These are phyloP conservation scores for Troides aeacus DNA, from an alignment of 2,888 invertebrate species.

Conservation along the genomic window DNA sequence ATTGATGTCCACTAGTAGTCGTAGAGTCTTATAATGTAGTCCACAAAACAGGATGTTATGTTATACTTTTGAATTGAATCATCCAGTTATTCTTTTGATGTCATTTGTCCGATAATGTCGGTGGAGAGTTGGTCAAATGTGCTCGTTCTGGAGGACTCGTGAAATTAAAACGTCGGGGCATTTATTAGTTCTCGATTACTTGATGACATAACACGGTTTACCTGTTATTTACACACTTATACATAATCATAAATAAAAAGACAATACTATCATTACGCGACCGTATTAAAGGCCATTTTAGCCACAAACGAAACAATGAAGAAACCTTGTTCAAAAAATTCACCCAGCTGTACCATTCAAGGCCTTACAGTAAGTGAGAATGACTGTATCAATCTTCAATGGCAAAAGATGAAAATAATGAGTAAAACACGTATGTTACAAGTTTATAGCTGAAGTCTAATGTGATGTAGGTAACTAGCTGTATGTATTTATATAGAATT, in stretches of 20 bases:
- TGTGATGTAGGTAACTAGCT: constrained; percentile 1
- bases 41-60: too few relatives aligned
- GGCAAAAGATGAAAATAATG: constrained; percentile 50
- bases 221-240: too few relatives aligned
- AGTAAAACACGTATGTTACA: constrained; percentile 45
- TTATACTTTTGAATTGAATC: too few relatives aligned
- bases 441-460: constrained; percentile 17
- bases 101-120: too few relatives aligned
- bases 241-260: background rate
- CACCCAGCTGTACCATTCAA: constrained; percentile 50
- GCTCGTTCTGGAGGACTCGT: too few relatives aligned
- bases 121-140: too few relatives aligned
- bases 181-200: too few relatives aligned
- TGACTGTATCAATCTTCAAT: constrained; percentile 60
- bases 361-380: constrained; percentile 51
- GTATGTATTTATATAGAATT: background rate
- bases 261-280: constrained; percentile 30
- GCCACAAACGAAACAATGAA: constrained; percentile 33
- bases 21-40: too few relatives aligned
- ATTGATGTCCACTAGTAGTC: too few relatives aligned
- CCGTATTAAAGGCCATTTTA: constrained; percentile 30
- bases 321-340: constrained; percentile 46
- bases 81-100: too few relatives aligned
- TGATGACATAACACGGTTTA: too few relatives aligned
- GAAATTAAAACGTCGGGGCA: too few relatives aligned